Evolutionary conservation across 2,888 invertebrate genomes (phyloP).

Genomic region (Agonopterix arenella): DNA sequence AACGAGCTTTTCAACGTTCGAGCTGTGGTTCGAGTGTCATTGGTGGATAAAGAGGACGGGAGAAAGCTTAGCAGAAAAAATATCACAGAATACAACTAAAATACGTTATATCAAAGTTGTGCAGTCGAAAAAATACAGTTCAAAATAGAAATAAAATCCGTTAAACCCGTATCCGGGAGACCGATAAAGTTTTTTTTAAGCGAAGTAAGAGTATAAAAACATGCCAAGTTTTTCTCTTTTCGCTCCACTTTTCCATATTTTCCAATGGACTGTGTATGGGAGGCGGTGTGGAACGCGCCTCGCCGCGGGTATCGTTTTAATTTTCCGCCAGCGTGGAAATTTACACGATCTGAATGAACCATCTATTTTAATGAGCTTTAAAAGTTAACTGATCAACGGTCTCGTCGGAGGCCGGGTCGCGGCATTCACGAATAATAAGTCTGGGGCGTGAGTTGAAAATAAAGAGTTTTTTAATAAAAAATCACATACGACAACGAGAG

Average conservation of each 20-base stretch:
- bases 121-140: constrained; percentile 14
- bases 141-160: constrained; percentile 20
- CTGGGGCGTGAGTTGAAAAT: constrained; percentile 1
- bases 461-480: too few relatives aligned
- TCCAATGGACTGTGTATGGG: constrained; percentile 22
- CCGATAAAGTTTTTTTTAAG: constrained; percentile 48
- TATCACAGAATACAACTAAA: too few relatives aligned
- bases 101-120: not conserved
- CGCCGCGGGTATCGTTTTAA: constrained; percentile 72
- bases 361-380: constrained; percentile 74
- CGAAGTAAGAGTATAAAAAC: constrained; percentile 49
- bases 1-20: constrained; percentile 14
- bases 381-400: constrained; percentile 67
- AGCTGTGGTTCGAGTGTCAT: constrained; percentile 16
- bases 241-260: constrained; percentile 49
- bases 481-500: too few relatives aligned
- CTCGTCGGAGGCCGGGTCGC: constrained; percentile 21
- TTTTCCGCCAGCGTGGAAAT: constrained; percentile 70
- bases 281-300: constrained; percentile 19
- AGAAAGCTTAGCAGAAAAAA: constrained; percentile 15
- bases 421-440: constrained; percentile 17
- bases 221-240: constrained; percentile 41
- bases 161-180: constrained; percentile 27
- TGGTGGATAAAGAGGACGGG: constrained; percentile 17
- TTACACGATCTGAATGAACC: constrained; percentile 67